Conservation (phyloP, 1,140 invertebrate species). For the Heliothis virescens region DNA sequence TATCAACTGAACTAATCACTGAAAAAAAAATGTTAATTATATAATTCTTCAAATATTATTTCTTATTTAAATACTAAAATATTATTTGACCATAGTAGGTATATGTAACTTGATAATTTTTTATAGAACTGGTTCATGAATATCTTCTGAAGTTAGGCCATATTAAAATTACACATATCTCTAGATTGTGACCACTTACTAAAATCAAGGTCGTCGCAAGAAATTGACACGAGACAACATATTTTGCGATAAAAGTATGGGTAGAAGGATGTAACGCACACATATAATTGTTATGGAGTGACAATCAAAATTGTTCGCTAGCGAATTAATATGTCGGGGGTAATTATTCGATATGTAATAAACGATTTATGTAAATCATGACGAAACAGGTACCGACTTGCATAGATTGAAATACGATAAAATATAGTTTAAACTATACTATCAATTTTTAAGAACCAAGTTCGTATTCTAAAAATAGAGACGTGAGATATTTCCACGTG, state of each 20-base stretch:
- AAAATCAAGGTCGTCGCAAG: slow-evolving; percentile 22
- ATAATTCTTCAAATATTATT: too few species aligned
- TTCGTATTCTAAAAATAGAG: slow-evolving; percentile 83
- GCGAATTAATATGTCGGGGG: slow-evolving; percentile 17
- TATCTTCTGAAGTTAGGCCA: too few species aligned
- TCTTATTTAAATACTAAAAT: too few species aligned
- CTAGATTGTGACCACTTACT: neutral
- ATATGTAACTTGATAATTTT: too few species aligned
- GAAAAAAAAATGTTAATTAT: too few species aligned
- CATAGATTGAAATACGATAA: slow-evolving; percentile 20
- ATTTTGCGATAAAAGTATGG: slow-evolving; percentile 7
- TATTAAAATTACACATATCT: too few species aligned
- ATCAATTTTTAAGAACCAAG: slow-evolving; percentile 80
- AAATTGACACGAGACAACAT: slow-evolving; percentile 13
- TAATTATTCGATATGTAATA: neutral
- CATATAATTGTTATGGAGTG: slow-evolving; percentile 27
- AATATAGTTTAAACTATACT: slow-evolving; percentile 63
- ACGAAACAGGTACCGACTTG: neutral
- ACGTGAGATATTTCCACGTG: slow-evolving; percentile 84
- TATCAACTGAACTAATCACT: too few species aligned
- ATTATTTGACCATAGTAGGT: too few species aligned
- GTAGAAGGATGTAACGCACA: slow-evolving; percentile 26
- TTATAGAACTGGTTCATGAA: too few species aligned
- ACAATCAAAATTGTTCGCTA: slow-evolving; percentile 21
- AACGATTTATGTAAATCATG: neutral